These are phyloP conservation scores for Sylvia atricapilla DNA, from an alignment of 2,113 vertebrate species.

Conservation along the genomic window DNA sequence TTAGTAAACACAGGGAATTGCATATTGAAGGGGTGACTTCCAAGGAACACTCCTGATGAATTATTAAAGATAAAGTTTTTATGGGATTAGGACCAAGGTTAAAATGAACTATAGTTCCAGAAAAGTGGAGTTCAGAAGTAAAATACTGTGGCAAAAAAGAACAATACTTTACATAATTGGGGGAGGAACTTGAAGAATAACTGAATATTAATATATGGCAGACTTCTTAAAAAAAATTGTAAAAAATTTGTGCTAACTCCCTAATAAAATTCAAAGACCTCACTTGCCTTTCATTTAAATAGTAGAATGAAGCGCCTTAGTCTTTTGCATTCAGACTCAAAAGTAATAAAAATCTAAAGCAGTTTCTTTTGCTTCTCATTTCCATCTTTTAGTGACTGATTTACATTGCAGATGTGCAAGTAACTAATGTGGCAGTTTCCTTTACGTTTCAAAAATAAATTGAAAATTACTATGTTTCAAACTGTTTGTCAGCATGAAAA, in stretches of 20 bases:
- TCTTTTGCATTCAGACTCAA: background rate
- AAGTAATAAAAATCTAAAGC: background rate
- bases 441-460: background rate
- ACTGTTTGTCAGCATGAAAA: background rate
- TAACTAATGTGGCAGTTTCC: background rate
- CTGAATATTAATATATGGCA: background rate
- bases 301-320: background rate
- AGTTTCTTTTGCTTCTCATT: background rate
- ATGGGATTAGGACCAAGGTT: background rate
- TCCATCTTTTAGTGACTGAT: background rate
- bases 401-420: background rate
- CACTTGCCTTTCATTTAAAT: background rate
- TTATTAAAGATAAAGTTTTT: slow-evolving; percentile 34
- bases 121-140: background rate
- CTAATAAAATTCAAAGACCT: background rate
- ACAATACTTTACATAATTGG: background rate
- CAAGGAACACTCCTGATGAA: slow-evolving; percentile 32
- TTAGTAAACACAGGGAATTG: slow-evolving; percentile 55
- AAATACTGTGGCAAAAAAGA: background rate
- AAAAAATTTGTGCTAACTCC: background rate
- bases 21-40: slow-evolving; percentile 26
- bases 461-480: background rate
- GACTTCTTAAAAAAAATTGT: background rate
- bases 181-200: background rate
- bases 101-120: background rate